phyloP scores from a whole-genome alignment of 1,140 invertebrate species.

The Heliconius melpomene region DNA sequence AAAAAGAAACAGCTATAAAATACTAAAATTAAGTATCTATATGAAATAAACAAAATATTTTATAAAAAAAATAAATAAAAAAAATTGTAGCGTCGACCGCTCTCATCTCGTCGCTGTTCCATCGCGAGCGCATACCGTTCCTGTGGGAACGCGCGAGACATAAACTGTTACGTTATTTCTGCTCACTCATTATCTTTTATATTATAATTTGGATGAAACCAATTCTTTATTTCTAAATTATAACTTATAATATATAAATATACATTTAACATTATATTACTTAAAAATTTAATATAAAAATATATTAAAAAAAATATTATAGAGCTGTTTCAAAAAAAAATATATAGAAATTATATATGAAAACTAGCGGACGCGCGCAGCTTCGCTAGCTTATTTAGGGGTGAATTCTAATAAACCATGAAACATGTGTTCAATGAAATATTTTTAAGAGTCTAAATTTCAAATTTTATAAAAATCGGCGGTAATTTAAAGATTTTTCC shows the following conservation, averaged over 20 bases:
- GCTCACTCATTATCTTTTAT: conserved; percentile 78
- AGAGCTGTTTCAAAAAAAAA: neutral
- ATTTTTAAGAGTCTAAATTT: too few species aligned
- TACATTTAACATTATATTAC: neutral
- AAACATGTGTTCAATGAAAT: too few species aligned
- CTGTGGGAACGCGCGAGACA: conserved; percentile 78
- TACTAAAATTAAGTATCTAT: neutral
- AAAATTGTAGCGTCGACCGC: neutral
- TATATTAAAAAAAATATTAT: neutral
- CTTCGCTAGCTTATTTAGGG: too few species aligned
- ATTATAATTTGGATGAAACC: conserved; percentile 72
- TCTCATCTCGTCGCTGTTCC: conserved; percentile 40
- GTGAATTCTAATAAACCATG: too few species aligned
- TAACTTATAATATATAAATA: neutral
- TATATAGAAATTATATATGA: neutral
- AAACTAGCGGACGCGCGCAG: too few species aligned
- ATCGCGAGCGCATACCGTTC: conserved; percentile 67
- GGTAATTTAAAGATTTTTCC: too few species aligned
- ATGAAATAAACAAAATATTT: neutral
- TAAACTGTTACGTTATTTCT: conserved; percentile 80
- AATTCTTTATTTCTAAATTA: neutral
- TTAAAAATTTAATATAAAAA: neutral
- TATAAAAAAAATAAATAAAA: neutral
- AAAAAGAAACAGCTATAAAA: neutral
- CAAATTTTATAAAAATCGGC: too few species aligned